Evolutionary conservation across 2,113 vertebrate species (phyloP), one percentile per base, ranked within the genome.

Genomic region (Ictidomys tridecemlineatus): DNA sequence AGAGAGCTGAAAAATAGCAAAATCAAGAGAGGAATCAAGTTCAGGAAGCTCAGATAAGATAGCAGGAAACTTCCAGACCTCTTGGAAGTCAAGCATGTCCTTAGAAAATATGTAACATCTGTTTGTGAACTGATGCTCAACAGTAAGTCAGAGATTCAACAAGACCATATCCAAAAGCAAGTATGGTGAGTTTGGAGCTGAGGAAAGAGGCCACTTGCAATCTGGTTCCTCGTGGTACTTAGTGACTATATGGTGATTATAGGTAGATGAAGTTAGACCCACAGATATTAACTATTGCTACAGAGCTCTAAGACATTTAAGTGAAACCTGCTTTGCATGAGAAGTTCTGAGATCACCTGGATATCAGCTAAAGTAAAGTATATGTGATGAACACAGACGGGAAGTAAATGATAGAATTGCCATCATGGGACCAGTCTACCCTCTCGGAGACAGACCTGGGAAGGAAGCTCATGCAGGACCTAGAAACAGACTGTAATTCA

Each of bases 61-160:
- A 82, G 17, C 30, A 73, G 91, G 37, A 94, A 92, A 96, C 61
- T 82, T 95, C 67, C 88, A 93, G 72, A 70, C 2, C 37, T 88
- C 30, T 85, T 86, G 26, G 53, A 96, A 91, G n/a, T 91, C 92
- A 96, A 58, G 53, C 13, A 37, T 70, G 22, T 77, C 24, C 72
- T 82, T 42, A 56, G 39, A 93, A 91, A 93, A 77, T 9, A 78
- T 42, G 72, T 17, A 48, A 79, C 13, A 24, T 22, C 7, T 78
- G 30, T 58, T 32, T 77, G 5, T 91, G 42, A 86, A 86, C 24
- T 74, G 6, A 86, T 53, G 4, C n/a, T n/a, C n/a, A n/a, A n/a
- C n/a, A n/a, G n/a, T 63, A 39, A 78, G 45, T 82, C n/a, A 73
- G 73, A 85, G 67, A 70, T 16, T 18, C 13, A 11, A 63, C 22